Conservation (phyloP, 2,888 invertebrate genomes). For the Noctua comes region DNA sequence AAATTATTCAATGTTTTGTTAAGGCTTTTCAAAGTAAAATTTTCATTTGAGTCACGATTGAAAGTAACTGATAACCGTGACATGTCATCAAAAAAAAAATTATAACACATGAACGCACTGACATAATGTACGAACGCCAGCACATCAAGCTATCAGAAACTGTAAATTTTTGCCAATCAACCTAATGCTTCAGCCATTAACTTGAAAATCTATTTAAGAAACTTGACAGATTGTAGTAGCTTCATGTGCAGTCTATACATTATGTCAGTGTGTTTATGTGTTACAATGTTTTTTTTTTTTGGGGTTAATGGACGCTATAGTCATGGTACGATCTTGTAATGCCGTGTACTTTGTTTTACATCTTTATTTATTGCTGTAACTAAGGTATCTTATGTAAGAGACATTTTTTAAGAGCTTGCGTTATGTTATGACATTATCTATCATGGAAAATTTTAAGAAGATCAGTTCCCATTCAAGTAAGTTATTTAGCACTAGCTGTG, state of each 20-base stretch:
- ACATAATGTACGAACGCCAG: too few species aligned
- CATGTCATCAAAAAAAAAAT: too few species aligned
- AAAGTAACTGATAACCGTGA: neutral
- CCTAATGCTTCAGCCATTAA: too few species aligned
- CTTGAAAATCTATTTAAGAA: too few species aligned
- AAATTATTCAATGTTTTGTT: neutral
- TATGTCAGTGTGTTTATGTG: neutral
- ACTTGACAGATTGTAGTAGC: too few species aligned
- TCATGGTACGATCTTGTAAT: conserved; percentile 17
- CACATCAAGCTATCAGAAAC: neutral
- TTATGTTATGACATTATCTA: conserved; percentile 7
- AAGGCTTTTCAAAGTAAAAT: neutral
- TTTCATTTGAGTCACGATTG: too few species aligned
- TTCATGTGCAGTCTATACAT: neutral
- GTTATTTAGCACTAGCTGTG: neutral
- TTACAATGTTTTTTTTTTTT: conserved; percentile 22
- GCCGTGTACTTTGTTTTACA: conserved; percentile 21
- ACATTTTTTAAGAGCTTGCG: neutral
- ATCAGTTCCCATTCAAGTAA: neutral
- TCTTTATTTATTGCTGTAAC: conserved; percentile 23
- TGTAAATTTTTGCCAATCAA: too few species aligned
- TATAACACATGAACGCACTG: too few species aligned
- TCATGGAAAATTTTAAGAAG: neutral
- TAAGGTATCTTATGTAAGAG: conserved; percentile 19
- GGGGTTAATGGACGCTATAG: conserved; percentile 22